phyloP scores from a whole-genome alignment of 35 echinoderm and acorn worm species.

The Holothuria glaberrima region DNA sequence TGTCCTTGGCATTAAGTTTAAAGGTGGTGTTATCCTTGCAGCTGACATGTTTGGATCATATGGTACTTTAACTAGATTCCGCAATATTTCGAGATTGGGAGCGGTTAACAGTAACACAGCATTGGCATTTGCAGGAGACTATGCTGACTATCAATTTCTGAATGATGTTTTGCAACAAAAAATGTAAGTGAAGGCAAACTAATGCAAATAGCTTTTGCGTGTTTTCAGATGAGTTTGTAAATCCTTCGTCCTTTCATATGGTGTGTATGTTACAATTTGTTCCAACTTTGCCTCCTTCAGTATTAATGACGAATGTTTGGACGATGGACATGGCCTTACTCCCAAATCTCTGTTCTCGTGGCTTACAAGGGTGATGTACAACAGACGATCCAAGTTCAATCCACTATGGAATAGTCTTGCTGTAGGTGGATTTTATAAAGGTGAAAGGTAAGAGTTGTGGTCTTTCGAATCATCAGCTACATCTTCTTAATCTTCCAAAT shows the following conservation, averaged over 20 bases:
- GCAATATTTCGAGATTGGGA: constrained; percentile 82
- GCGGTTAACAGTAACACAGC: constrained; percentile 84
- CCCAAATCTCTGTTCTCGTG: constrained; percentile 90
- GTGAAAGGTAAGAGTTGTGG: constrained; percentile 84
- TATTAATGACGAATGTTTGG: constrained; percentile 90
- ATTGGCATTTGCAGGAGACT: constrained; percentile 78
- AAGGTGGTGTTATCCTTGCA: constrained; percentile 89
- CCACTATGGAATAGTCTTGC: constrained; percentile 88
- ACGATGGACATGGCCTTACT: constrained; percentile 90
- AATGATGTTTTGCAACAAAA: constrained; percentile 85
- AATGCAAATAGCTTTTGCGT: neutral
- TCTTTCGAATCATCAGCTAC: too few species aligned
- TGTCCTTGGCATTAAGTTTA: constrained; percentile 91
- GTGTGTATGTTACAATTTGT: neutral
- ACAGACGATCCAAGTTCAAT: constrained; percentile 96
- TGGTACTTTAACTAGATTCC: constrained; percentile 84
- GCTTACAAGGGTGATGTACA: constrained; percentile 95
- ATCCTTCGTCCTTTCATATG: neutral
- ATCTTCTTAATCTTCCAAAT: too few species aligned
- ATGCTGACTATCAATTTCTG: constrained; percentile 93
- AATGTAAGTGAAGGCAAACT: constrained; percentile 76
- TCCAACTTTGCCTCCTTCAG: constrained; percentile 27
- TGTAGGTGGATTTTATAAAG: constrained; percentile 86
- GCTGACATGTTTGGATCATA: constrained; percentile 97
- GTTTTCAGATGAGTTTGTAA: too few species aligned